Percentiles rank a stretch among this genome's conserved stretches.
Evolutionary conservation across 2,888 invertebrate genomes (phyloP).

Genomic region (Dioctria linearis): DNA sequence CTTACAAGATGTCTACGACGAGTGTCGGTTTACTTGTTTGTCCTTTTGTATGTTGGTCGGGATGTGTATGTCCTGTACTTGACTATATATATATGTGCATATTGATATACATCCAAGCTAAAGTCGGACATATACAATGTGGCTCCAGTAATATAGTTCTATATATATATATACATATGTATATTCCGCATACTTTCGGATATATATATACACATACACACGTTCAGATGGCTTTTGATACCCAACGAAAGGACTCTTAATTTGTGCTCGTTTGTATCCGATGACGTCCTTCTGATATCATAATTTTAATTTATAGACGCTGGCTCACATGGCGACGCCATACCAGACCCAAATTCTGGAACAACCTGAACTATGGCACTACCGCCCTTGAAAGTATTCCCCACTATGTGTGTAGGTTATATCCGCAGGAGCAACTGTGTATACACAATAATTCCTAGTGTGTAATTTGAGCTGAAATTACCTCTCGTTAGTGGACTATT

Average conservation of each 20-base stretch:
- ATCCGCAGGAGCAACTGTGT: slow-evolving; percentile 28
- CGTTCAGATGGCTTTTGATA: slow-evolving; percentile 29
- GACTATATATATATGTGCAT: not conserved
- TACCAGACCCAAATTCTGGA: slow-evolving; percentile 23
- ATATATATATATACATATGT: no score
- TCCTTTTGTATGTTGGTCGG: slow-evolving; percentile 41
- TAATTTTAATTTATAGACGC: slow-evolving; percentile 61
- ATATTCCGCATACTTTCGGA: not conserved
- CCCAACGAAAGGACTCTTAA: slow-evolving; percentile 57
- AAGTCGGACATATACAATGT: no score
- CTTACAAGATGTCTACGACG: slow-evolving; percentile 49
- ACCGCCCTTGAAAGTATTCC: slow-evolving; percentile 4
- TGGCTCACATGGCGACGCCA: slow-evolving; percentile 51
- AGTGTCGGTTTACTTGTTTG: slow-evolving; percentile 54
- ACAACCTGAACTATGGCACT: slow-evolving; percentile 5
- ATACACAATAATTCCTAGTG: slow-evolving; percentile 57
- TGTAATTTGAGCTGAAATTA: slow-evolving; percentile 63
- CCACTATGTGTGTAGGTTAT: not conserved
- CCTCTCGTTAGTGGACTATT: slow-evolving; percentile 63
- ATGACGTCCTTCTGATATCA: slow-evolving; percentile 61
- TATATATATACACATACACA: not conserved
- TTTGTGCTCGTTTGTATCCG: slow-evolving; percentile 61
- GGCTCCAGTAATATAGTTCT: no score
- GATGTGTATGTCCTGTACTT: not conserved
- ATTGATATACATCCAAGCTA: no score